A percentile compares a stretch with the other conserved stretches of the same genome.
These are phyloP conservation scores for Allacma fusca DNA, from an alignment of 2,888 invertebrate species.

Conservation along the genomic window DNA sequence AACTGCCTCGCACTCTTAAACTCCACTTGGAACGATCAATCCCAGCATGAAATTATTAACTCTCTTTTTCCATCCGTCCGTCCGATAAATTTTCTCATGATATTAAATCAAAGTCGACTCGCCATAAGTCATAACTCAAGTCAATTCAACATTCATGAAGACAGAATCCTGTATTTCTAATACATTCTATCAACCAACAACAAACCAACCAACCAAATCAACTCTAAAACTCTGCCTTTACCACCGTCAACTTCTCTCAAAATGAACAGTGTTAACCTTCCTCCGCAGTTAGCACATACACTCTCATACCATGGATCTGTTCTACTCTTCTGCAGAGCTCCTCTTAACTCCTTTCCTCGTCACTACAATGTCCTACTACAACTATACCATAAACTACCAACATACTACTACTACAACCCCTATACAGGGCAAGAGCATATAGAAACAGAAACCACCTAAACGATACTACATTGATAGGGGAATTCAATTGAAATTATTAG, in stretches of 20 bases:
- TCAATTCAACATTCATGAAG: constrained; percentile 53
- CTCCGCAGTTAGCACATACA: background rate
- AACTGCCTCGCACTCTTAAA: constrained; percentile 40
- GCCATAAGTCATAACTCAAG: constrained; percentile 61
- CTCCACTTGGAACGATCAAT: constrained; percentile 54
- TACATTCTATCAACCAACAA: constrained; percentile 37
- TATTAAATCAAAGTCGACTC: constrained; percentile 62
- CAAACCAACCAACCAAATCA: constrained; percentile 26
- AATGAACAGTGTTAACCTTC: constrained; percentile 18
- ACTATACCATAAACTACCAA: background rate
- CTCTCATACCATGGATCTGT: background rate
- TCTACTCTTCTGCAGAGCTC: background rate
- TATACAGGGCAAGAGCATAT: background rate
- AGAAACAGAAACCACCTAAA: background rate
- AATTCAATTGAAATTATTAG: constrained; percentile 16
- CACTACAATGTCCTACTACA: background rate
- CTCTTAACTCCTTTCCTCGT: background rate
- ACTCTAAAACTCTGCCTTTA: constrained; percentile 17
- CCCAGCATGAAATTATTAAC: constrained; percentile 62
- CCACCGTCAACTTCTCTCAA: background rate
- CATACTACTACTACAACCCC: background rate
- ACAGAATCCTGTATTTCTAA: constrained; percentile 40
- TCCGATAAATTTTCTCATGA: constrained; percentile 60
- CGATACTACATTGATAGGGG: background rate
- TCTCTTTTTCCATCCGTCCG: constrained; percentile 60